phyloP scores from a whole-genome alignment of 2,113 vertebrate genomes.

The Myotis yumanensis region DNA sequence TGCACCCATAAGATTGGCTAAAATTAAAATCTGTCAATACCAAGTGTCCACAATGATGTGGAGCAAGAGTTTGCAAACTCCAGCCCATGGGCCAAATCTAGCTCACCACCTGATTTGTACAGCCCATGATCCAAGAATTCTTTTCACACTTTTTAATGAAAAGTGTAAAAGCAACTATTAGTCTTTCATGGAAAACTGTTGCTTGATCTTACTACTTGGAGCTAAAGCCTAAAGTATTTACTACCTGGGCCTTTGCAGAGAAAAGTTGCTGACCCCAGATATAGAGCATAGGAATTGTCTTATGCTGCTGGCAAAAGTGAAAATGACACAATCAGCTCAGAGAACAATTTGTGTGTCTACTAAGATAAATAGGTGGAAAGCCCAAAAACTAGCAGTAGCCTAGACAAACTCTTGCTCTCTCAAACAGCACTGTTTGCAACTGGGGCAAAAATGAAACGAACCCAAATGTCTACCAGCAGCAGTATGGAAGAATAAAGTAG shows the following conservation, averaged over 20 bases:
- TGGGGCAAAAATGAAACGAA: not conserved
- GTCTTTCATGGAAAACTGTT: not conserved
- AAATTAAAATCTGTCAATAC: not conserved
- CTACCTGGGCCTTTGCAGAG: not conserved
- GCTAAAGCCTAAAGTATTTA: not conserved
- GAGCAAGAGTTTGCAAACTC: not conserved
- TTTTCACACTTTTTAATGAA: slow-evolving; percentile 3
- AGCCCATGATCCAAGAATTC: not conserved
- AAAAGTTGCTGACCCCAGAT: not conserved
- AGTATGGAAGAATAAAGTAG: not conserved
- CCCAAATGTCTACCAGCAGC: not conserved
- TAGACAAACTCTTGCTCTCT: not conserved
- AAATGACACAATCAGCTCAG: not conserved
- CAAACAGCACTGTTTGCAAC: not conserved
- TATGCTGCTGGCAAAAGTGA: not conserved
- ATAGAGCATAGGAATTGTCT: not conserved
- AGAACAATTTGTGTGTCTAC: not conserved
- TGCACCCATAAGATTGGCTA: not conserved
- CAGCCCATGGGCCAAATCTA: not conserved
- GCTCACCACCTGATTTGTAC: not conserved
- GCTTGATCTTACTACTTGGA: not conserved
- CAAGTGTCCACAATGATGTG: not conserved
- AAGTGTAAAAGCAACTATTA: not conserved
- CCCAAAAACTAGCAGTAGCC: not conserved
- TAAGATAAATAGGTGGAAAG: not conserved